Evolutionary conservation across 2,888 invertebrate genomes (phyloP), one percentile per base, ranked within the genome.

Genomic region (Parnassius apollo): DNA sequence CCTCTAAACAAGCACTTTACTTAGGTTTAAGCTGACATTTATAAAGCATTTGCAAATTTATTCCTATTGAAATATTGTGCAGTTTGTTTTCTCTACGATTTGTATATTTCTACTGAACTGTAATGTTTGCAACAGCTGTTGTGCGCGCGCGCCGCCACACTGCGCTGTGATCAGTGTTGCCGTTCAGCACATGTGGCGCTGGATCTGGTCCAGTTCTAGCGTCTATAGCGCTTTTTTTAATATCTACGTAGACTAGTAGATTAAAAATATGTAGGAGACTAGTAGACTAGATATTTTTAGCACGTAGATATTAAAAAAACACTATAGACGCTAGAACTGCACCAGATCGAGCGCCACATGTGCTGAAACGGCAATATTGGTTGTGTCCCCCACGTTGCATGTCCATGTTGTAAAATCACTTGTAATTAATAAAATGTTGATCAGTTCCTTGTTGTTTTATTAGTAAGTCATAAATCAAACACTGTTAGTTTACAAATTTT

Each of bases 391-490:
- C 9, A 49, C 49, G 18, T 13, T 49, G 13, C 18, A 12, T 49
- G 13, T 13, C 49, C 13, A 49, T 49, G 13, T 49, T n/a, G 49
- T 18, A 13, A 49, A 54, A 54, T 54, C 42, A 49, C 65, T 71
- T 73, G 68, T 73, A 68, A 80, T 76, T 77, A 81, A 77, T 77
- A 80, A 82, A 80, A 74, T 76, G 80, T 82, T 82, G 77, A 80
- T 78, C 71, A 63, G 67, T 73, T 51, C 9, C 3, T 10, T 12
- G 11, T 49, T n/a, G 59, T 68, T 68, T 66, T 50, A 48, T 61
- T 62, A 44, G 18, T 18, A 18, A 2, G 12, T 52, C 7, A 35
- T 49, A 49, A 49, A 49, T 18, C 3, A 49, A 8, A 49, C 49
- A 13, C 13, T 13, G 9, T 9, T 9, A 0, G 44, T 11, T 49